These are phyloP conservation scores for human DNA, from an alignment of 2,113 vertebrate genomes.

Conservation along the genomic window DNA sequence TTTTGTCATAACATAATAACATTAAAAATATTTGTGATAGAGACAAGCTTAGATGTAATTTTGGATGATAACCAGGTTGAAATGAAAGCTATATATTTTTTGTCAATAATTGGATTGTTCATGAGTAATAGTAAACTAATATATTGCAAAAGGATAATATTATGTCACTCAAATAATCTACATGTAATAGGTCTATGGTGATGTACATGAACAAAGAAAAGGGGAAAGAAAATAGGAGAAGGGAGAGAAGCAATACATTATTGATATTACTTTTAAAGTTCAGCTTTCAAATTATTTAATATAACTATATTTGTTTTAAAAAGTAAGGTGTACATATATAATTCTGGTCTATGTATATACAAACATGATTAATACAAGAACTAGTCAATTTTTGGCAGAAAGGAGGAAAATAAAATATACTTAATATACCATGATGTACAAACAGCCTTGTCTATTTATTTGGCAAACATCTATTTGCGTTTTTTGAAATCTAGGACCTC, in stretches of 20 bases:
- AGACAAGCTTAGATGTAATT: not conserved
- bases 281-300: conserved; percentile 9
- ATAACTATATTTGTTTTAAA: not conserved
- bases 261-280: not conserved
- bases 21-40: not conserved
- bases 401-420: not conserved
- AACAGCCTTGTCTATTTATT: not conserved
- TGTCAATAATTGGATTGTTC: not conserved
- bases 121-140: not conserved
- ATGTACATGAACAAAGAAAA: not conserved
- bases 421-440: not conserved
- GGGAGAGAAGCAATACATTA: not conserved
- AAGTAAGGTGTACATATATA: not conserved
- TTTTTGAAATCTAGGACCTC: not conserved
- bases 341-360: not conserved
- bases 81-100: conserved; percentile 7
- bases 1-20: not conserved
- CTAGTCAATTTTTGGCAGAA: not conserved
- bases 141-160: not conserved
- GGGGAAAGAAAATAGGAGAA: not conserved
- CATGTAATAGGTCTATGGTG: not conserved
- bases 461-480: not conserved
- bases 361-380: conserved; percentile 27
- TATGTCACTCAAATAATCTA: not conserved
- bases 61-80: not conserved